Conservation (phyloP, 2,888 invertebrate species). For the Apotomis capreana region DNA sequence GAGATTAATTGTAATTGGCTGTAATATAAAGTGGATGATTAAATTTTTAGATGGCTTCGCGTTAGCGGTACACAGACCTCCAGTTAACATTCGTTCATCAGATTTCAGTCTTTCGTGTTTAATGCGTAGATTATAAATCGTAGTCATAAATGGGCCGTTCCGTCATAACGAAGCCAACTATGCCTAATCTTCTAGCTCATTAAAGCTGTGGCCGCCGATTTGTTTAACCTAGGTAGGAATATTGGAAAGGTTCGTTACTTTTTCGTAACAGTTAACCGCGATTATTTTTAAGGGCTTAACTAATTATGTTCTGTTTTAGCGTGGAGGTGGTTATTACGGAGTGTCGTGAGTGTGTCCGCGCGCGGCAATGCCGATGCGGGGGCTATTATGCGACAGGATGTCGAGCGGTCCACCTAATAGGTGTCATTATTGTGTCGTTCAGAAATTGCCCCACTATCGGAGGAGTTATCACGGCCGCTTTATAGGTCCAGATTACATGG, state of each 20-base stretch:
- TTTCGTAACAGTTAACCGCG: conserved; percentile 24
- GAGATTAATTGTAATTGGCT: conserved; percentile 78
- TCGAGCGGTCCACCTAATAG: conserved; percentile 72
- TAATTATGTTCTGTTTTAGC: conserved; percentile 42
- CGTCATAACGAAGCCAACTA: conserved; percentile 37
- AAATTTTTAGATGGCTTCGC: conserved; percentile 66
- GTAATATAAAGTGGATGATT: conserved; percentile 69
- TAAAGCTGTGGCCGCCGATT: conserved; percentile 34
- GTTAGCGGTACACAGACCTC: conserved; percentile 45
- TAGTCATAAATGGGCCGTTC: conserved; percentile 42
- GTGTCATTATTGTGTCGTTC: conserved; percentile 81
- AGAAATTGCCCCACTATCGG: conserved; percentile 82
- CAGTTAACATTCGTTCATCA: conserved; percentile 34
- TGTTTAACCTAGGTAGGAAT: conserved; percentile 36
- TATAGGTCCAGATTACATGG: conserved; percentile 81
- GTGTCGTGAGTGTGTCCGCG: conserved; percentile 65
- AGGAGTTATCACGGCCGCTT: conserved; percentile 75
- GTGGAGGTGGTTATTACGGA: conserved; percentile 44
- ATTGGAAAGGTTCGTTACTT: conserved; percentile 36
- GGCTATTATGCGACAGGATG: conserved; percentile 75
- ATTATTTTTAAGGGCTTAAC: conserved; percentile 35
- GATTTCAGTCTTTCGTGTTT: conserved; percentile 39
- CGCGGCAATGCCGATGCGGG: conserved; percentile 49
- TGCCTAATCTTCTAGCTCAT: conserved; percentile 39
- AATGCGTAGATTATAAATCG: conserved; percentile 45